Conservation (phyloP, 2,888 invertebrate species). For the Aspidiotus destructor region DNA sequence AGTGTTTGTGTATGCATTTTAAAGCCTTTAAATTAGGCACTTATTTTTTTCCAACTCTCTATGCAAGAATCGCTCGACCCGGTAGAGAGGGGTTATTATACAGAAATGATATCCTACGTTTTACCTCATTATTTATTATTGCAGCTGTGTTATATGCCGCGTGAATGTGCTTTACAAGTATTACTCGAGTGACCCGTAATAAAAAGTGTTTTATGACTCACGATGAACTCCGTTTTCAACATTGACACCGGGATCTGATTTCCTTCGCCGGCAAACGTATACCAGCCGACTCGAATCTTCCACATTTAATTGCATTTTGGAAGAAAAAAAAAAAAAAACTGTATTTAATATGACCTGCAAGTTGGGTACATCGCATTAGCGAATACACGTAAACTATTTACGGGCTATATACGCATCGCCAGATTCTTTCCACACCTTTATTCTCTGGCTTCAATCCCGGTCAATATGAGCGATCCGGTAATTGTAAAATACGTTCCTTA, state of each 20-base stretch:
- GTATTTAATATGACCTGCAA: too few relatives aligned
- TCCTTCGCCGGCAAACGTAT: too few relatives aligned
- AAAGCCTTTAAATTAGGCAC: slow-evolving; percentile 3
- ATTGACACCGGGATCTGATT: too few relatives aligned
- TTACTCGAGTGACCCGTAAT: not conserved
- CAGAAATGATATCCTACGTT: not conserved
- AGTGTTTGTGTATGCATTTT: slow-evolving; percentile 12
- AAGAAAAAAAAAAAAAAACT: too few relatives aligned
- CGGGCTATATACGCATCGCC: too few relatives aligned
- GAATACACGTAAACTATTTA: too few relatives aligned
- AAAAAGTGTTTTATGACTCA: not conserved
- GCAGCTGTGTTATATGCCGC: not conserved
- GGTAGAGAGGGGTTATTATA: not conserved
- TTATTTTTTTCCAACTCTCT: not conserved
- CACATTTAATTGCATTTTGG: too few relatives aligned
- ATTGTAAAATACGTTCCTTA: not conserved
- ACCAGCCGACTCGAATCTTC: too few relatives aligned
- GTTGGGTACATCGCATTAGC: too few relatives aligned
- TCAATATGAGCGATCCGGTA: not conserved
- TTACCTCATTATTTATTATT: not conserved
- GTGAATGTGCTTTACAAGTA: not conserved
- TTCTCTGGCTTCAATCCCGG: not conserved
- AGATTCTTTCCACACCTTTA: not conserved
- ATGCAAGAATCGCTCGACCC: not conserved
- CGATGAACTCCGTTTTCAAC: too few relatives aligned